A percentile compares a stretch with the other conserved stretches of the same genome.
Evolutionary conservation across 2,888 invertebrate species (phyloP).

Genomic region (Erebia epiphron): DNA sequence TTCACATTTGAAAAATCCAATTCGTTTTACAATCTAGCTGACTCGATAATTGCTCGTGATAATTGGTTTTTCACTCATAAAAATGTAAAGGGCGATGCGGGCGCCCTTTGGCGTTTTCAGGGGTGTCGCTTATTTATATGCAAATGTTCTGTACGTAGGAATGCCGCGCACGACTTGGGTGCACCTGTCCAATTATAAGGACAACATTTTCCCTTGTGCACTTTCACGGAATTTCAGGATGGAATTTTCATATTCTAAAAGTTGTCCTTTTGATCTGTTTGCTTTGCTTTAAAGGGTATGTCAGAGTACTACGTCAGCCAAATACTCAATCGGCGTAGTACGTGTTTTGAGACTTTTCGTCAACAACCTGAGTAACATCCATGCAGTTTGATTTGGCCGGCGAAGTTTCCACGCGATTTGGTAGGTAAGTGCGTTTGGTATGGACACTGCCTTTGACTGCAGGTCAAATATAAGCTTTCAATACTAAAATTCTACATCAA

Average conservation of each 20-base stretch:
- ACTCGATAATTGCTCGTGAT: conserved; percentile 77
- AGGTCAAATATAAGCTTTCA: no score
- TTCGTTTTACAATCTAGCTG: conserved; percentile 64
- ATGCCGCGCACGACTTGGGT: conserved; percentile 75
- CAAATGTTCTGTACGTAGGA: conserved; percentile 67
- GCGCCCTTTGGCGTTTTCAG: conserved; percentile 63
- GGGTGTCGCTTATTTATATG: conserved; percentile 78
- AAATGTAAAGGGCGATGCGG: conserved; percentile 65
- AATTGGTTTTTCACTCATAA: conserved; percentile 77
- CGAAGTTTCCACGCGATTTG: no score
- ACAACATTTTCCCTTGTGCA: conserved; percentile 74
- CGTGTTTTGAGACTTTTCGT: no score
- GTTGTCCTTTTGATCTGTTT: neutral
- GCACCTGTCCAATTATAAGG: conserved; percentile 79
- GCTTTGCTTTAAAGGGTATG: neutral
- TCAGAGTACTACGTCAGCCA: neutral
- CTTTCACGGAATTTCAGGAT: conserved; percentile 72
- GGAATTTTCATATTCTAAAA: conserved; percentile 39
- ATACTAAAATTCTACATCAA: no score
- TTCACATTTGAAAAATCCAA: conserved; percentile 59
- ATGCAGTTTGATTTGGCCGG: no score
- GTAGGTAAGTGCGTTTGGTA: no score
- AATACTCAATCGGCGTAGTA: neutral
- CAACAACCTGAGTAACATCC: no score
- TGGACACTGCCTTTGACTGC: no score